These are phyloP conservation scores for Pogonocichla stellata DNA, from an alignment of 2,113 vertebrate genomes.

Conservation along the genomic window DNA sequence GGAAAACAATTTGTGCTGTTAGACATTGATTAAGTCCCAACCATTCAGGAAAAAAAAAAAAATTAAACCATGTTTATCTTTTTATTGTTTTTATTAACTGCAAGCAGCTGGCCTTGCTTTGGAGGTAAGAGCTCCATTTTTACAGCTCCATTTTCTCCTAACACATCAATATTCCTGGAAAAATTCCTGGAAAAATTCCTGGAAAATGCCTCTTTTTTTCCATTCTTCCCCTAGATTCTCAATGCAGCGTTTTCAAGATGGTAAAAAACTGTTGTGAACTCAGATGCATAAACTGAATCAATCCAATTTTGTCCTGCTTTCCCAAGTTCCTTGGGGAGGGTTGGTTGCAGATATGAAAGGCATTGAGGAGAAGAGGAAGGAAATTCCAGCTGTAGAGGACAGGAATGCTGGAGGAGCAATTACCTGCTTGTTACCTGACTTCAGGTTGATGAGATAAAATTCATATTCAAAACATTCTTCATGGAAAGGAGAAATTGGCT, in stretches of 20 bases:
- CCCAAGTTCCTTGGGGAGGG: not conserved
- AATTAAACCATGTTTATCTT: not conserved
- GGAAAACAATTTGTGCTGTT: not conserved
- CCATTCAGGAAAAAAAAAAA: not conserved
- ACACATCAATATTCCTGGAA: not conserved
- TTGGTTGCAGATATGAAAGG: not conserved
- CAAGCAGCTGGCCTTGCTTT: not conserved
- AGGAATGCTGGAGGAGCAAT: not conserved
- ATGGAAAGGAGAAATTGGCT: constrained; percentile 59
- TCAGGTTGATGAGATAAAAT: constrained; percentile 57
- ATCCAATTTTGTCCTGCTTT: not conserved
- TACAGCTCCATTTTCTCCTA: not conserved
- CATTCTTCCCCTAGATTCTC: too few relatives aligned
- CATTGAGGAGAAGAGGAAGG: not conserved
- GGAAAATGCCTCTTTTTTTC: not conserved
- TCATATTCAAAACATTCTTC: constrained; percentile 69
- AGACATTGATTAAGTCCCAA: not conserved
- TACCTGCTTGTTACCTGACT: constrained; percentile 66
- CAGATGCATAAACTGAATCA: not conserved
- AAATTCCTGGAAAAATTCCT: not conserved
- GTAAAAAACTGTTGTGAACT: not conserved
- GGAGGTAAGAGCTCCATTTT: not conserved
- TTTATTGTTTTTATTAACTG: too few relatives aligned
- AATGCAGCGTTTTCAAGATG: not conserved
- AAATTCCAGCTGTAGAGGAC: not conserved